Conservation (phyloP, 2,113 vertebrate species). For the Elaphurus davidianus region DNA sequence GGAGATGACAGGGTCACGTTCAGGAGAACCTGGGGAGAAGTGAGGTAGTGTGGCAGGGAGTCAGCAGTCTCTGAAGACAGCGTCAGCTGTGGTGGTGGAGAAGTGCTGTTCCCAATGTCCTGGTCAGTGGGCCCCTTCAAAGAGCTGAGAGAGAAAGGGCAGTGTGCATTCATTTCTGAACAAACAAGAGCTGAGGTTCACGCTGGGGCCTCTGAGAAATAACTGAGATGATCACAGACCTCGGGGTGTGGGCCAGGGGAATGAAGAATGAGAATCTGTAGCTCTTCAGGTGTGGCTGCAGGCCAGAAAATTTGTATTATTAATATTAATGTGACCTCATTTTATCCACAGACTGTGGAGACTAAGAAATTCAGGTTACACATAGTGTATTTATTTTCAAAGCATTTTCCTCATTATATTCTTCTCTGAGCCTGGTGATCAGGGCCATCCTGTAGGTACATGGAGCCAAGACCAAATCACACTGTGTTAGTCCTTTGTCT, state of each 20-base stretch:
- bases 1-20: rapidly evolving
- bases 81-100: background rate
- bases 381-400: constrained; percentile 25
- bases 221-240: constrained; percentile 28
- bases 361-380: constrained; percentile 26
- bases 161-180: constrained; percentile 9
- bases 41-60: background rate
- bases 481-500: background rate
- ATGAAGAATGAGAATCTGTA: constrained; percentile 4
- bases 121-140: background rate
- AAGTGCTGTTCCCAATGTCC: background rate
- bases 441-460: background rate
- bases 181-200: background rate
- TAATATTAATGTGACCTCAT: constrained; percentile 63
- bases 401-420: constrained; percentile 24
- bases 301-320: constrained; percentile 21
- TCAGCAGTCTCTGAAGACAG: background rate
- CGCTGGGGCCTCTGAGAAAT: background rate
- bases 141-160: background rate
- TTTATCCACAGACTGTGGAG: constrained; percentile 56
- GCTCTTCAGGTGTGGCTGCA: background rate
- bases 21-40: background rate
- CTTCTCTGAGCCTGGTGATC: background rate
- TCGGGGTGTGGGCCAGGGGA: background rate
- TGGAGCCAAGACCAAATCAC: background rate